These are phyloP conservation scores for Brenthis ino DNA, from an alignment of 2,888 invertebrate species.

Conservation along the genomic window DNA sequence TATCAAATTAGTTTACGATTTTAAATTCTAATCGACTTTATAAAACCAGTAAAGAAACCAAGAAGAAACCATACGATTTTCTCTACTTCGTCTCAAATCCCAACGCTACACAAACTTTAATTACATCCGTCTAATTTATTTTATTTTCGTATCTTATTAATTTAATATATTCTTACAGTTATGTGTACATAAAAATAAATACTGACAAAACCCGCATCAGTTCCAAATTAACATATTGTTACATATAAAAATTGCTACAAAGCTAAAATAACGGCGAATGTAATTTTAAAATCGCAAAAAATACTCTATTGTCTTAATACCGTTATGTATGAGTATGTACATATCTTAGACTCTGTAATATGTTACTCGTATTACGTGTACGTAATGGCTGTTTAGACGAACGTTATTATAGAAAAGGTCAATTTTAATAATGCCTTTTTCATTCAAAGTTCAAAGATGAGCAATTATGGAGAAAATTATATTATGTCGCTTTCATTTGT, in stretches of 20 bases:
- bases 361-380: slow-evolving; percentile 23
- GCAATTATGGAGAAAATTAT: slow-evolving; percentile 8
- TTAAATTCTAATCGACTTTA: too few relatives aligned
- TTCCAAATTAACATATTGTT: slow-evolving; percentile 26
- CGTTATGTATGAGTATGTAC: slow-evolving; percentile 37
- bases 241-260: slow-evolving; percentile 21
- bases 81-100: too few relatives aligned
- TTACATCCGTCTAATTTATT: too few relatives aligned
- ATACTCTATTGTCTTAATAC: slow-evolving; percentile 40
- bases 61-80: too few relatives aligned
- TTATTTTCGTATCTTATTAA: too few relatives aligned
- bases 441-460: slow-evolving; percentile 38
- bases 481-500: slow-evolving; percentile 14
- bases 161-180: neutral
- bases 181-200: slow-evolving; percentile 6
- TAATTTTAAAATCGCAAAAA: slow-evolving; percentile 40
- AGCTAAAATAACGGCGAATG: slow-evolving; percentile 38
- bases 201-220: slow-evolving; percentile 1
- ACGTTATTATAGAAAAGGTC: slow-evolving; percentile 41
- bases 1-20: too few relatives aligned
- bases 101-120: too few relatives aligned
- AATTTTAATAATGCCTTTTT: slow-evolving; percentile 41
- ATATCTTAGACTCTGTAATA: slow-evolving; percentile 12
- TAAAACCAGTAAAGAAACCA: too few relatives aligned
- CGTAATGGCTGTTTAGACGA: slow-evolving; percentile 39